Evolutionary conservation across 92 coral and sea anemone species (phyloP), one percentile per base, ranked within the genome.

Genomic region (Desmophyllum pertusum): DNA sequence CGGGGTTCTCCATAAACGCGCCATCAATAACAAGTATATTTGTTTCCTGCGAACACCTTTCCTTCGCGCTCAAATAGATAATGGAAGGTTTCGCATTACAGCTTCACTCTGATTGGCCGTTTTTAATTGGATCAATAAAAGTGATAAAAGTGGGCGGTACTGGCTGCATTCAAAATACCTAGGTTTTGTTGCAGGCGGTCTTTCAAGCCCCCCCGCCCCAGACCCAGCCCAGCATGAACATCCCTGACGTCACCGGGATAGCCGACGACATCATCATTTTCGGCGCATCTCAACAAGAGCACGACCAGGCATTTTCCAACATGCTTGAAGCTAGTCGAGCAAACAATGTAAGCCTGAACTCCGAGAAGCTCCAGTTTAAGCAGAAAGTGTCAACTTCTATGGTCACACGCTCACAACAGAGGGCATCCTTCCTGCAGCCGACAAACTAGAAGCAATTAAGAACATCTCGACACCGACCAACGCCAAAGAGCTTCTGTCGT

Each of bases 331-430:
- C 89, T 55, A 89, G 70, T 38, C 74, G 82, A 38, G 66, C 78
- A 13, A 88, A 85, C 92, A 88, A 83, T 43, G 88, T 88, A 73
- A 81, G 92, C 45, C 92, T 88, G 23, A 85, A 92, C 46, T 89
- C 95, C 63, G 84, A 73, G 37, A 86, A 89, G 77, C 87, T 92
- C 1, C 91, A 92, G 77, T 89, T 92, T 75, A 89, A 89, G 70
- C 88, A 92, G 64, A 72, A 52, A 17, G 87, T 10, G 84, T 88
- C 72, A 83, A 83, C 33, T 86, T 92, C 85, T 86, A 27, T 17
- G 85, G 95, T 13, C 87, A 83, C 76, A 79, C 91, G 36, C 53
- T 86, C 62, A 92, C 88, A 19, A 21, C 52, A 36, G 80, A 85
- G 6, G 85, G 94, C 45, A 91, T 85, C 25, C 41, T 31, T 27